Percentiles rank a stretch among this genome's conserved stretches.
Evolutionary conservation across 2,113 vertebrate genomes (phyloP).

Genomic region (Microtus pennsylvanicus): DNA sequence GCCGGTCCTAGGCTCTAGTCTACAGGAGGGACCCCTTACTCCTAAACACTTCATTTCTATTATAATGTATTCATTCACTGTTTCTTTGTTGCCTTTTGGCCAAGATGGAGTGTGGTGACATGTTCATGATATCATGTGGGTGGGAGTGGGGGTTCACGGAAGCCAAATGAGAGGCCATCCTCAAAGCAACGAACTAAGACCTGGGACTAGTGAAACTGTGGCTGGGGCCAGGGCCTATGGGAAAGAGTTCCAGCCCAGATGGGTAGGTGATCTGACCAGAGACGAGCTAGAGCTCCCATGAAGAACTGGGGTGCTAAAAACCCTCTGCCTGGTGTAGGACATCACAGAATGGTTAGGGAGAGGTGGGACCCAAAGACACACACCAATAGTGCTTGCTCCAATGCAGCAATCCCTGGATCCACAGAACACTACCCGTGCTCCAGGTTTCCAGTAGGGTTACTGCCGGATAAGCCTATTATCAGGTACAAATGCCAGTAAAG

Average conservation of each 20-base stretch:
- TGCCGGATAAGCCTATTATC: neutral
- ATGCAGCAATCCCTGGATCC: neutral
- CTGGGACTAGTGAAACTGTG: fast-evolving
- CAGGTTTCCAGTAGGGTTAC: too few species aligned
- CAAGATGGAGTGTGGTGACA: too few species aligned
- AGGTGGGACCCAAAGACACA: neutral
- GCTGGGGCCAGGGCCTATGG: neutral
- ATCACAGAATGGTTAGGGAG: neutral
- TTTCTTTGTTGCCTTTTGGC: neutral
- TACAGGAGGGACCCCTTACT: neutral
- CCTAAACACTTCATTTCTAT: fast-evolving
- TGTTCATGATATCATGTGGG: fast-evolving
- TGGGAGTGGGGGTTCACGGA: fast-evolving
- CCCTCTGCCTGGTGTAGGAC: neutral
- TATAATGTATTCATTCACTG: neutral
- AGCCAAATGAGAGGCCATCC: neutral
- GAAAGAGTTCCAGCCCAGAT: neutral
- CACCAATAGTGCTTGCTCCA: neutral
- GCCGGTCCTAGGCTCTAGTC: fast-evolving
- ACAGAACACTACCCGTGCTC: neutral
- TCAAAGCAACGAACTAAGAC: too few species aligned
- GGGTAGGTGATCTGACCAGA: neutral
- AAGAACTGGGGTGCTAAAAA: neutral
- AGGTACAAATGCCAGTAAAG: too few species aligned
- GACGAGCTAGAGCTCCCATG: neutral